Conservation (phyloP, 1,140 invertebrate genomes). For the Neoseiulus cucumeris region DNA sequence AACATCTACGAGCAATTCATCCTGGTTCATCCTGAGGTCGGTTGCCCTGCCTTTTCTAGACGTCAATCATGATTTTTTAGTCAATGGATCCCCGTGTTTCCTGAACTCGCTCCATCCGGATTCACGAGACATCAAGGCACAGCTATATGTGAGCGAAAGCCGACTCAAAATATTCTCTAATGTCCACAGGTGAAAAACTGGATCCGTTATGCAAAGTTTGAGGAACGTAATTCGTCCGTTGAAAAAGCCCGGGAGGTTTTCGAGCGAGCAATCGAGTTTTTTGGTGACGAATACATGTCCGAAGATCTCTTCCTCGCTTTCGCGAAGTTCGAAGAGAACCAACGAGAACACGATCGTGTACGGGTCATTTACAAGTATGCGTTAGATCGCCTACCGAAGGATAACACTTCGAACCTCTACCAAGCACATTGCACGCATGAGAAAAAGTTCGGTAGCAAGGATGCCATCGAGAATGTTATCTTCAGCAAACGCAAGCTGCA, state of each 20-base stretch:
- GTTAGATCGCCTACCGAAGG: slow-evolving; percentile 79
- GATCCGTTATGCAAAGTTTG: slow-evolving; percentile 91
- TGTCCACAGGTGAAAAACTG: slow-evolving; percentile 55
- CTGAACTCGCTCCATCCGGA: too few species aligned
- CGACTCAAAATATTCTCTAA: too few species aligned
- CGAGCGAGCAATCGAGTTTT: slow-evolving; percentile 89
- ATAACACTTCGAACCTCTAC: slow-evolving; percentile 79
- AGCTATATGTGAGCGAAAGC: too few species aligned
- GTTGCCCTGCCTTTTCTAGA: too few species aligned
- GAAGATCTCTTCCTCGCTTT: slow-evolving; percentile 89
- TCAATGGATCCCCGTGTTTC: too few species aligned
- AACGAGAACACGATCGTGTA: slow-evolving; percentile 93
- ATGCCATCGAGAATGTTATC: slow-evolving; percentile 94
- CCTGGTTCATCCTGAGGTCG: slow-evolving; percentile 67
- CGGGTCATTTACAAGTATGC: slow-evolving; percentile 95
- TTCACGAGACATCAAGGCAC: too few species aligned
- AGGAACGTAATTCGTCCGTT: slow-evolving; percentile 84
- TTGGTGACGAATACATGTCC: slow-evolving; percentile 85
- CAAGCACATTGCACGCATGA: slow-evolving; percentile 97
- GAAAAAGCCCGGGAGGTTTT: slow-evolving; percentile 68
- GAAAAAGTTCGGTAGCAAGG: slow-evolving; percentile 93
- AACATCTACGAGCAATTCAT: slow-evolving; percentile 73
- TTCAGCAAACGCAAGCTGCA: slow-evolving; percentile 88
- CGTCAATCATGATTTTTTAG: too few species aligned
- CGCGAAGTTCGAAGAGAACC: slow-evolving; percentile 95